Evolutionary conservation across 2,797 vertebrate genomes (phyloP), one percentile per base, ranked within the genome.

Genomic region (Otus scops): DNA sequence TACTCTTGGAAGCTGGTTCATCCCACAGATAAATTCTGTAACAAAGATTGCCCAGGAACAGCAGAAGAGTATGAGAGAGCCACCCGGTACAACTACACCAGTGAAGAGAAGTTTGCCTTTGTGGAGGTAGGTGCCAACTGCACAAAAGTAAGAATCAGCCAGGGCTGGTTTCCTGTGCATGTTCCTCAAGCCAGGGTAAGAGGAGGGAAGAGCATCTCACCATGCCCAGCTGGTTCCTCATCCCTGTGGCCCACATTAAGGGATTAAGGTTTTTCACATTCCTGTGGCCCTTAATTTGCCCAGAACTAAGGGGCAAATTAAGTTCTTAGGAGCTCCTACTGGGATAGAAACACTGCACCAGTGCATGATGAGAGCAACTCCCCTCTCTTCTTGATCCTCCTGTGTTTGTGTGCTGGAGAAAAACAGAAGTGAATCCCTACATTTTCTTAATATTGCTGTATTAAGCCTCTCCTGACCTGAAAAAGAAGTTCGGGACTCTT

Each of bases 1-100:
- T 99, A 99, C 89, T 99, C 99, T 7, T 99, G 99, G 99, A 99
- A 99, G 98, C 98, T 99, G 89, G 99, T 99, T 75, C 99, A 99
- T 96, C 99, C 99, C 67, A 99, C 99, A 3, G 99, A 99, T 97
- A 99, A 99, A 85, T 99, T 99, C 98, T 99, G 99, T 96, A 99
- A 99, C 96, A 99, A 99, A 93, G 99, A 99, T 96, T 99, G 99
- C 88, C 99, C 99, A 0, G 99, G 99, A 79, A 99, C 99, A 1
- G 99, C 99, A 0, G 99, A 99, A 95, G 99, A 99, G 85, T 99
- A 99, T 3, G 99, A 99, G 90, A 98, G 99, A 27, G 99, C 99
- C 95, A 99, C 99, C 0, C 98, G 99, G 15, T 99, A 99, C 97
- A 99, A 99, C 97, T 99, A 99, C 97, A 99, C 99, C 97, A 99